phyloP scores from a whole-genome alignment of 2,113 vertebrate species.

The rat (Rattus norvegicus) region GRCr8 NC_086036.1:32314501-32315000 shows the following conservation, averaged over 20 bases:
- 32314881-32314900: conserved; percentile 11
- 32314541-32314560: no score
- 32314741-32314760: background rate
- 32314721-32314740: background rate
- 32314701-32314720: background rate
- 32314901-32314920: conserved; percentile 44
- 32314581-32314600: background rate
- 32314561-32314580: background rate
- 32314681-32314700: conserved; percentile 8
- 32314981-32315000: background rate
- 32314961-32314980: background rate
- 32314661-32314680: background rate
- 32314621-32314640: background rate
- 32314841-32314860: background rate
- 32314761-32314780: background rate
- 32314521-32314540: background rate
- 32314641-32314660: background rate
- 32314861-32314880: conserved; percentile 49
- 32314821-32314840: background rate
- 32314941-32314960: background rate
- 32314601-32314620: background rate
- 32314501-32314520: background rate
- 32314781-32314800: background rate
- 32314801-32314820: background rate
- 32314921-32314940: background rate